Base-by-base conservation (phyloP, 2,888 invertebrate genomes). In the Sarcophaga subvicina region DNA sequence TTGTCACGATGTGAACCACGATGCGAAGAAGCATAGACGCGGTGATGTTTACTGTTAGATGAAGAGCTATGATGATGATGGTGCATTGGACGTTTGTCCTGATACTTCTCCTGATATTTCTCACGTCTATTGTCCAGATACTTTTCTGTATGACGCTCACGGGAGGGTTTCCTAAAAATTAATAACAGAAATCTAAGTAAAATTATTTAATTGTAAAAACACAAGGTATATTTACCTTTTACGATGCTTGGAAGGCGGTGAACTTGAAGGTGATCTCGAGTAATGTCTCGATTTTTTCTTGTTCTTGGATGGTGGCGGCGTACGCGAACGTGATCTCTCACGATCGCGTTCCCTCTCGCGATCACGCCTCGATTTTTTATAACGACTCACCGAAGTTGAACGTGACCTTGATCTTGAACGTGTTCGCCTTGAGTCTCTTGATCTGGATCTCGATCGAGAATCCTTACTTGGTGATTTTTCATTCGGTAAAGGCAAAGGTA, bases 201-300 rank as follows among this genome's bases (percentile, higher is more conserved):
- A 14, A 17, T 54, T 14, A 37, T 37, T 37, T 5, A 6, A 6
- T 49, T 14, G 49, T 54, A 60, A 47, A 77, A 22, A 20, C 20
- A 54, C 11, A 11, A 45, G 14, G 20, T 12, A 17, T 20, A 4
- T 37, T 14, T 60, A 93, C 93, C 93, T 90, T 86, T 93, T 93
- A n/a, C 93, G 91, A 79, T 93, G 93, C 80, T 94, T 93, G 79
- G 90, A 89, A 88, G 93, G 93, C n/a, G 93, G 93, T 14, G 94
- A 93, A 27, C 91, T 91, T 10, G 94, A 92, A 10, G 91, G 91
- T 8, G 93, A 92, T 5, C 93, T 90, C 10, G 93, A 93, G 86
- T 93, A 93, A 76, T 94, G 91, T 0, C 93, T 91, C 6, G 93
- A 92, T 85, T 93, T 94, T 88, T 93, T 94, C 80, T 90, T 93